Conservation (phyloP, 1,140 invertebrate species). For the Drosophila quadrilineata region DNA sequence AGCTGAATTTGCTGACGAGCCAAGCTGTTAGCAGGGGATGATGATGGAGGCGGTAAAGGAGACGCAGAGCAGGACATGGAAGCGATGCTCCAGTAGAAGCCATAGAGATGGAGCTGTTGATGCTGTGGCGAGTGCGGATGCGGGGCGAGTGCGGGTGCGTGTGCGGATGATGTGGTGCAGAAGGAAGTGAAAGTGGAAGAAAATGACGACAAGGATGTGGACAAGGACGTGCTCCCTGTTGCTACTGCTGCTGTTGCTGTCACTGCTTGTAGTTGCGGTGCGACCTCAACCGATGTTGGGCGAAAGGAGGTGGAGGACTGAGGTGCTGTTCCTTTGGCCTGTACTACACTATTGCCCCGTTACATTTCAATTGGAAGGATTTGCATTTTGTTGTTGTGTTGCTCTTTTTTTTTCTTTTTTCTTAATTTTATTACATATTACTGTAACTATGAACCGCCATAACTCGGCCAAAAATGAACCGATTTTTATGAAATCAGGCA, state of each 20-base stretch:
- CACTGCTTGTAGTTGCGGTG: neutral
- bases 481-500: no score
- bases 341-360: constrained; percentile 45
- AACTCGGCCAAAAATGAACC: no score
- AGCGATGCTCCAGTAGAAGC: no score
- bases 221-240: neutral
- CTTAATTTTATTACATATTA: no score
- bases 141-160: no score
- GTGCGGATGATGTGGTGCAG: no score
- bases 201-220: neutral
- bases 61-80: neutral
- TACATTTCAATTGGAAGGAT: constrained; percentile 77
- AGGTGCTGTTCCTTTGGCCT: constrained; percentile 10
- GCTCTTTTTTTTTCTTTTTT: constrained; percentile 75
- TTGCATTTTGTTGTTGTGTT: constrained; percentile 74
- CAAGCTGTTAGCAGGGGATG: constrained; percentile 24
- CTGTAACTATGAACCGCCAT: no score
- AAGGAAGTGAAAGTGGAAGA: neutral
- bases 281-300: no score
- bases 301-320: no score
- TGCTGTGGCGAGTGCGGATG: no score
- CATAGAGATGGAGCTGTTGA: no score
- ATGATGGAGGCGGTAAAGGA: neutral
- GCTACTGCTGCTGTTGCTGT: neutral
- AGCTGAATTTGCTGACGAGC: constrained; percentile 71